These are phyloP conservation scores for Cerastis leucographa DNA, from an alignment of 2,888 invertebrate genomes.

Conservation along the genomic window DNA sequence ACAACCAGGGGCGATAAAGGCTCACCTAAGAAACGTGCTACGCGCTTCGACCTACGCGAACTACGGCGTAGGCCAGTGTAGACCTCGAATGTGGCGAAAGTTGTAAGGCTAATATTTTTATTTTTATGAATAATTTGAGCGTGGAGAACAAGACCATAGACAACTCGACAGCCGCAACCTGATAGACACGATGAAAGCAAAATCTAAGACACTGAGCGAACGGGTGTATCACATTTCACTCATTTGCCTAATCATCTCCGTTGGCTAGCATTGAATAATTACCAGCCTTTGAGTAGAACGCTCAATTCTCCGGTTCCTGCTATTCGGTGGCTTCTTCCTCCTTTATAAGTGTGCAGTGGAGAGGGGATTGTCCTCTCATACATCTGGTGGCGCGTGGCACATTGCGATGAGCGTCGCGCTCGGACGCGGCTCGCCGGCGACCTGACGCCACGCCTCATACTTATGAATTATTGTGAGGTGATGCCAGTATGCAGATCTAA, in stretches of 20 bases:
- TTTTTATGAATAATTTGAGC: neutral
- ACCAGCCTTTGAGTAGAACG: neutral
- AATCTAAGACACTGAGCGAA: neutral
- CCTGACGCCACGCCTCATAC: conserved; percentile 43
- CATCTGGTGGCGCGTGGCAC: conserved; percentile 20
- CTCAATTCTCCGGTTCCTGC: neutral
- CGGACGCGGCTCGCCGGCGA: conserved; percentile 31
- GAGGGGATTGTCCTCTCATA: conserved; percentile 6
- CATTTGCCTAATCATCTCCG: neutral
- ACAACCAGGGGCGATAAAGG: neutral
- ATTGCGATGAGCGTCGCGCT: conserved; percentile 28
- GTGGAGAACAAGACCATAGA: neutral
- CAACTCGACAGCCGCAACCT: neutral
- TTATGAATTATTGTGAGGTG: conserved; percentile 52
- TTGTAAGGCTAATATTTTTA: neutral
- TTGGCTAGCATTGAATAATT: neutral
- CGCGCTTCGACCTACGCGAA: conserved; percentile 39
- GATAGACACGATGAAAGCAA: neutral
- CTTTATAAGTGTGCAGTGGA: conserved; percentile 1
- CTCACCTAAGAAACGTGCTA: conserved; percentile 25
- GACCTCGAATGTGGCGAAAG: neutral
- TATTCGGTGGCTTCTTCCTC: neutral
- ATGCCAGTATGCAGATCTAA: conserved; percentile 13
- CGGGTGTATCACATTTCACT: neutral
- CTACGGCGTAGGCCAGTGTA: conserved; percentile 39